Evolutionary conservation across 2,888 invertebrate species (phyloP).

Genomic region (Sarcophaga subvicina): DNA sequence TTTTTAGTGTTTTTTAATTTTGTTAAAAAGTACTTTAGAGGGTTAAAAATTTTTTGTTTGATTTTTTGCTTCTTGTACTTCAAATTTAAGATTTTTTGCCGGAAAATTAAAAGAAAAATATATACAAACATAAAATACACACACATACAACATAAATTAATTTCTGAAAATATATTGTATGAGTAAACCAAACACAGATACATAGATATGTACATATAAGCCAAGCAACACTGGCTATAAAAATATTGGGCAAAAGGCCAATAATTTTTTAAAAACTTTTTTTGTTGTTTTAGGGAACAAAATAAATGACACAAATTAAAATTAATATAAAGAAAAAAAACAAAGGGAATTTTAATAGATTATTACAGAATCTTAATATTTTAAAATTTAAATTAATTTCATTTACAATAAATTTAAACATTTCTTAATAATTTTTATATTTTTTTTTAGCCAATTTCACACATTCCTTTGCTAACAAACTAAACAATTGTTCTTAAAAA

Average conservation of each 20-base stretch:
- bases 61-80: constrained; percentile 43
- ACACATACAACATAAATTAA: constrained; percentile 38
- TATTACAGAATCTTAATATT: constrained; percentile 55
- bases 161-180: constrained; percentile 20
- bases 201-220: not conserved
- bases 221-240: constrained; percentile 71
- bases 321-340: constrained; percentile 33
- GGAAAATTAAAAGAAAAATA: constrained; percentile 63
- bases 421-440: constrained; percentile 15
- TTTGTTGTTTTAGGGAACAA: constrained; percentile 49
- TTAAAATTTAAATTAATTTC: constrained; percentile 69
- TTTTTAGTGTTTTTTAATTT: too few species aligned
- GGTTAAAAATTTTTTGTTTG: constrained; percentile 32
- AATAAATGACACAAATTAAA: constrained; percentile 44
- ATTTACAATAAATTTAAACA: constrained; percentile 72
- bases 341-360: constrained; percentile 40
- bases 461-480: not conserved
- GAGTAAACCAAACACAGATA: not conserved
- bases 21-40: not conserved
- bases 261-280: constrained; percentile 34
- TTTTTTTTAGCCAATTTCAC: not conserved
- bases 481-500: constrained; percentile 34
- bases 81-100: constrained; percentile 45
- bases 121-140: constrained; percentile 47
- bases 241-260: constrained; percentile 77